Evolutionary conservation across 2,888 invertebrate genomes (phyloP).

Genomic region (Diaphora mendica): DNA sequence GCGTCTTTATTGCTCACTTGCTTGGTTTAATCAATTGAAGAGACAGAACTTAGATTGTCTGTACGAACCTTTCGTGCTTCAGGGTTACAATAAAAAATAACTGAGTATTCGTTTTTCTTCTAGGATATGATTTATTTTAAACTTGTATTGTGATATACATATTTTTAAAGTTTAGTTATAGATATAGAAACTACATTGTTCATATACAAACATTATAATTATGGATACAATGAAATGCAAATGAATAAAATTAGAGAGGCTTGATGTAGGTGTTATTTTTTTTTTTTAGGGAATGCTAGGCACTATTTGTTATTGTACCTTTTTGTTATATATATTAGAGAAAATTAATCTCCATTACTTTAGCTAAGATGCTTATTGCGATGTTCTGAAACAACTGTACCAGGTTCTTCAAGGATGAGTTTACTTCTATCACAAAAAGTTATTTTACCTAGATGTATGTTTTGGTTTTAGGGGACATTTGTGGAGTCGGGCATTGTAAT

Average conservation of each 20-base stretch:
- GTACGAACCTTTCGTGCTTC: background rate
- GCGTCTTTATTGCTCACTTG: conserved; percentile 42
- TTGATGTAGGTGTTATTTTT: background rate
- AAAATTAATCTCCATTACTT: too few relatives aligned
- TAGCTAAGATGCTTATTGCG: too few relatives aligned
- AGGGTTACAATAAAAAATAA: background rate
- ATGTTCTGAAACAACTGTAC: background rate
- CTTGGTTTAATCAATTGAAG: conserved; percentile 19
- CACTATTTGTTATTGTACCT: too few relatives aligned
- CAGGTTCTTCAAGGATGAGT: background rate
- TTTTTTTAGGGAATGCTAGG: background rate
- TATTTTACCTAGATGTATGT: background rate
- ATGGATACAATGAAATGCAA: background rate
- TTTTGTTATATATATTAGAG: too few relatives aligned
- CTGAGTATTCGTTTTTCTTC: background rate
- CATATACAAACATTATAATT: too few relatives aligned
- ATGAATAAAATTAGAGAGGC: background rate
- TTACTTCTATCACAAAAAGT: background rate
- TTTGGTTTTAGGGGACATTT: background rate
- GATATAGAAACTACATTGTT: too few relatives aligned
- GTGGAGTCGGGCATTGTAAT: background rate
- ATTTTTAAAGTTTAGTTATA: too few relatives aligned
- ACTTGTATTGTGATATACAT: too few relatives aligned
- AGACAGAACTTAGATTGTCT: conserved; percentile 9
- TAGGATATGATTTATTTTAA: background rate